Percentiles rank a stretch among this genome's conserved stretches.
These are phyloP conservation scores for Aphaenogaster floridana DNA, from an alignment of 1,140 invertebrate species.

Conservation along the genomic window DNA sequence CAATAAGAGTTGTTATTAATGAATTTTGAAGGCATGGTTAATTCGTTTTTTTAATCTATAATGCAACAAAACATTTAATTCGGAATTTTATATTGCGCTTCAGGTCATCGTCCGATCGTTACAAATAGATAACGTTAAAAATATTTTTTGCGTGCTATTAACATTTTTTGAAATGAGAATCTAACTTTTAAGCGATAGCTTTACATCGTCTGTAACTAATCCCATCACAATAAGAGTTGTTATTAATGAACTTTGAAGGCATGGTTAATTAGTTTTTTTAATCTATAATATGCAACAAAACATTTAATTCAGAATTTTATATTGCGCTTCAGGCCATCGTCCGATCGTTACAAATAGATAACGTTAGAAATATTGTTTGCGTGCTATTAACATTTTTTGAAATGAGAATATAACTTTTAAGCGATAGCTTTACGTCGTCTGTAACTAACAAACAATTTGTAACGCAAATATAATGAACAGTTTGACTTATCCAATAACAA, in stretches of 20 bases:
- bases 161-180: background rate
- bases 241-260: background rate
- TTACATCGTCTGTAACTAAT: background rate
- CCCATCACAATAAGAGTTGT: background rate
- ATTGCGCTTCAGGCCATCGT: background rate
- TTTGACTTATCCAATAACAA: conserved; percentile 2
- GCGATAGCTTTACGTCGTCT: background rate
- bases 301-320: too few relatives aligned
- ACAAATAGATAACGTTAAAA: background rate
- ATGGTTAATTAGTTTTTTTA: background rate
- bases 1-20: background rate
- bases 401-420: background rate
- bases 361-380: background rate
- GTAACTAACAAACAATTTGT: background rate
- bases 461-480: background rate
- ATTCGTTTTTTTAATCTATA: background rate
- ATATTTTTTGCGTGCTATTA: background rate
- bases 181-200: background rate
- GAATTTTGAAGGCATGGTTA: background rate
- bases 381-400: background rate
- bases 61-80: background rate
- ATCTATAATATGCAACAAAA: too few relatives aligned
- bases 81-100: background rate
- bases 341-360: background rate
- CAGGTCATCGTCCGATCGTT: background rate